phyloP scores from a whole-genome alignment of 1,140 invertebrate species.

The Sarcophaga bullata region DNA sequence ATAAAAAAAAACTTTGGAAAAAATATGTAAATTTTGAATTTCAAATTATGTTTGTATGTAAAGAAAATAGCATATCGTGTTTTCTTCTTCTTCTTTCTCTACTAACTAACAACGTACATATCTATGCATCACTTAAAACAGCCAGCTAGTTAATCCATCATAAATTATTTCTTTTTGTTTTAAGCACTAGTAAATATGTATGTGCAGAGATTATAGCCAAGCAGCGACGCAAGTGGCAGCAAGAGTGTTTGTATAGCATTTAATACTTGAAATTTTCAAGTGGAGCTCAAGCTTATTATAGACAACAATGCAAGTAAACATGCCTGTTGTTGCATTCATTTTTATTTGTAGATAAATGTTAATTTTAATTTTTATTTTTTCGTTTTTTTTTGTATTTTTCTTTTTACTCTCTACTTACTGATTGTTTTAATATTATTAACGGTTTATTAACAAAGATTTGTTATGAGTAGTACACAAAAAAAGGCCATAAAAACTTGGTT shows the following conservation, averaged over 20 bases:
- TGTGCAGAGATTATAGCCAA: too few species aligned
- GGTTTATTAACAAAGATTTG: slow-evolving; percentile 16
- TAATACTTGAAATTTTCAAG: slow-evolving; percentile 13
- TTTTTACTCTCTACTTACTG: too few species aligned
- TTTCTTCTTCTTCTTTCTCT: too few species aligned
- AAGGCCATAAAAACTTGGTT: neutral
- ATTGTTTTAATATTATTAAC: neutral
- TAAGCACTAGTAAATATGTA: too few species aligned
- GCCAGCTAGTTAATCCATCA: neutral
- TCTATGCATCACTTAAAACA: neutral
- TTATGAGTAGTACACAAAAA: neutral
- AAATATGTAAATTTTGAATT: too few species aligned
- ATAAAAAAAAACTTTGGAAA: too few species aligned
- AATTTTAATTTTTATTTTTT: neutral
- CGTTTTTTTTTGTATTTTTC: too few species aligned
- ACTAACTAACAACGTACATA: neutral
- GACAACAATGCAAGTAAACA: slow-evolving; percentile 11
- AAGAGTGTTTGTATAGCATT: neutral
- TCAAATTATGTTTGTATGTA: too few species aligned
- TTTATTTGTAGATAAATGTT: neutral
- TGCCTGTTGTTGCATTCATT: neutral
- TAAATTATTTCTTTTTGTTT: neutral
- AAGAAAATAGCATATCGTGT: too few species aligned
- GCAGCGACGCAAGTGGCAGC: neutral
- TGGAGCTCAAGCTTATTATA: neutral